Conservation (phyloP, 2,113 vertebrate genomes). For the Machaerirhynchus nigripectus region DNA sequence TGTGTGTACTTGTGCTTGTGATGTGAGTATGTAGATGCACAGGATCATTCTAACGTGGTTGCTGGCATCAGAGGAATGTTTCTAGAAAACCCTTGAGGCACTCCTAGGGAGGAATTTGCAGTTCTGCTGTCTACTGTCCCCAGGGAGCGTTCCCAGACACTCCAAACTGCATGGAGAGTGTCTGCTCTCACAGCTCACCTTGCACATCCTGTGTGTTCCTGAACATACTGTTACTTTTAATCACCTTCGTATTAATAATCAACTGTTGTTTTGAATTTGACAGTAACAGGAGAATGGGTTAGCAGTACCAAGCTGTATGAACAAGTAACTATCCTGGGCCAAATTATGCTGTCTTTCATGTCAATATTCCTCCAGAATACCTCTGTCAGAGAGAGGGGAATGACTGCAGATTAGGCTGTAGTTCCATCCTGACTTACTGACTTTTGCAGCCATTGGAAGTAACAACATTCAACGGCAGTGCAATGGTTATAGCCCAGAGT, state of each 20-base stretch:
- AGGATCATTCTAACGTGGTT: neutral
- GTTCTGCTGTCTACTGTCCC: neutral
- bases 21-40: fast-evolving
- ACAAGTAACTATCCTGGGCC: neutral
- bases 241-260: neutral
- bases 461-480: neutral
- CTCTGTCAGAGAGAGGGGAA: neutral
- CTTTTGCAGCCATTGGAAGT: neutral
- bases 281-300: neutral
- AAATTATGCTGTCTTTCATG: neutral
- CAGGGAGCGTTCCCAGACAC: neutral
- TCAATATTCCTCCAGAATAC: neutral
- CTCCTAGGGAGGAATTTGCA: neutral
- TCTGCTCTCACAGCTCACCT: constrained; percentile 15
- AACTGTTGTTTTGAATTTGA: constrained; percentile 17
- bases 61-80: neutral
- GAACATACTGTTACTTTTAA: neutral
- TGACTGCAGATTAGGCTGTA: neutral
- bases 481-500: neutral
- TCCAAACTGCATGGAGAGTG: neutral
- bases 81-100: neutral
- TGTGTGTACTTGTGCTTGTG: neutral
- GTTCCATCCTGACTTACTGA: neutral
- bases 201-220: neutral
- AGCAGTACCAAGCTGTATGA: neutral